Percentiles rank a stretch among this genome's conserved stretches.
These are phyloP conservation scores for Spheniscus mendiculus DNA, from an alignment of 2,113 vertebrate genomes.

Conservation along the genomic window DNA sequence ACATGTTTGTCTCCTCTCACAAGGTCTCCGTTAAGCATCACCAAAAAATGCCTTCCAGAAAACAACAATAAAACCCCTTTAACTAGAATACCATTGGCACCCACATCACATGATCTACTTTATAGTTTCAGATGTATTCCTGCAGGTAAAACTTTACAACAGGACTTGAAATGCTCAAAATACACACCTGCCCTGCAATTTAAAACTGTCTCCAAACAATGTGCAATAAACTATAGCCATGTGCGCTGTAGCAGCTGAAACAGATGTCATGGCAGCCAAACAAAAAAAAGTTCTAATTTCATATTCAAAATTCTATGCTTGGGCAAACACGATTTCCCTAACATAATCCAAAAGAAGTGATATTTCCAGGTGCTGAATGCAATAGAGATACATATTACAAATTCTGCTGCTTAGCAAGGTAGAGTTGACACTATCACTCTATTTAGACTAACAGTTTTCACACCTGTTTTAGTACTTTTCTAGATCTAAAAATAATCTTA, in stretches of 20 bases:
- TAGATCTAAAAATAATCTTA: not conserved
- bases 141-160: not conserved
- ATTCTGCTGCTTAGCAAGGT: not conserved
- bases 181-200: not conserved
- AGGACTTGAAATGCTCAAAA: not conserved
- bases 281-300: not conserved
- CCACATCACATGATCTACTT: slow-evolving; percentile 27
- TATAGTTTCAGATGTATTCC: not conserved
- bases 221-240: slow-evolving; percentile 21
- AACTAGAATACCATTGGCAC: not conserved
- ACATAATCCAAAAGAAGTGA: not conserved
- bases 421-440: not conserved
- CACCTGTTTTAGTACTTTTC: not conserved
- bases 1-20: slow-evolving; percentile 70
- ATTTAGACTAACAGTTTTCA: not conserved
- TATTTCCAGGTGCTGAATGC: not conserved
- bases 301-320: slow-evolving; percentile 27
- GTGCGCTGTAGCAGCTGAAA: not conserved
- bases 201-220: not conserved
- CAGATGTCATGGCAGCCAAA: slow-evolving; percentile 40
- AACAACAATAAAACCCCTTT: not conserved
- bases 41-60: slow-evolving; percentile 3
- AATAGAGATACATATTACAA: not conserved
- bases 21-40: slow-evolving; percentile 68
- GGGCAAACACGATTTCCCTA: not conserved